These are phyloP conservation scores for Apis cerana DNA, from an alignment of 1,140 invertebrate species.

Conservation along the genomic window DNA sequence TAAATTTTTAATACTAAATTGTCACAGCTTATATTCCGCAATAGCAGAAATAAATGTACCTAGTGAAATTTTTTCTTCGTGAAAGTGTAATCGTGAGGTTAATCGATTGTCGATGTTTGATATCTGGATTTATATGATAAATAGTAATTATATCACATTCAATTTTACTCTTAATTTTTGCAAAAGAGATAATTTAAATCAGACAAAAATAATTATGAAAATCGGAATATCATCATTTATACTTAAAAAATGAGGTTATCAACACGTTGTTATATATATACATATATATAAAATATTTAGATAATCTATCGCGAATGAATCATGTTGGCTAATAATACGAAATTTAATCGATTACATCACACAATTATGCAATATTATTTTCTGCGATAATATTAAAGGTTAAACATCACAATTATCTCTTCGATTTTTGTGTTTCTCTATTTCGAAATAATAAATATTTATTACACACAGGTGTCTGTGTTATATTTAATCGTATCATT, in stretches of 20 bases:
- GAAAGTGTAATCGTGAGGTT: too few species aligned
- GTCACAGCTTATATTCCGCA: too few species aligned
- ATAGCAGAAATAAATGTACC: too few species aligned
- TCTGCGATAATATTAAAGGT: neutral
- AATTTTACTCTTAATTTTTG: neutral
- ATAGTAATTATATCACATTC: neutral
- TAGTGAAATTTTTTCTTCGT: too few species aligned
- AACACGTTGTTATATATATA: neutral
- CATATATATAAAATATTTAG: neutral
- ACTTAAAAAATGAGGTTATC: neutral
- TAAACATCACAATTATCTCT: neutral
- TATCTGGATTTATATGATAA: too few species aligned
- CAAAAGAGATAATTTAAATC: neutral
- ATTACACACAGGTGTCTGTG: constrained; percentile 11
- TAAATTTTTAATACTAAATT: neutral
- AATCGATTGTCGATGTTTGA: too few species aligned
- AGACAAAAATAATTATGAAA: neutral
- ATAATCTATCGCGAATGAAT: constrained; percentile 16
- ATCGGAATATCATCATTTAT: neutral
- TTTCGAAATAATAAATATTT: neutral
- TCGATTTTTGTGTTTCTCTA: neutral
- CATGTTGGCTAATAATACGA: constrained; percentile 29
- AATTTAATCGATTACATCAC: constrained; percentile 41
- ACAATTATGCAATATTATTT: constrained; percentile 27
- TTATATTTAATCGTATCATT: neutral